Evolutionary conservation across 2,888 invertebrate genomes (phyloP).

Genomic region (Cartodere bifasciata): DNA sequence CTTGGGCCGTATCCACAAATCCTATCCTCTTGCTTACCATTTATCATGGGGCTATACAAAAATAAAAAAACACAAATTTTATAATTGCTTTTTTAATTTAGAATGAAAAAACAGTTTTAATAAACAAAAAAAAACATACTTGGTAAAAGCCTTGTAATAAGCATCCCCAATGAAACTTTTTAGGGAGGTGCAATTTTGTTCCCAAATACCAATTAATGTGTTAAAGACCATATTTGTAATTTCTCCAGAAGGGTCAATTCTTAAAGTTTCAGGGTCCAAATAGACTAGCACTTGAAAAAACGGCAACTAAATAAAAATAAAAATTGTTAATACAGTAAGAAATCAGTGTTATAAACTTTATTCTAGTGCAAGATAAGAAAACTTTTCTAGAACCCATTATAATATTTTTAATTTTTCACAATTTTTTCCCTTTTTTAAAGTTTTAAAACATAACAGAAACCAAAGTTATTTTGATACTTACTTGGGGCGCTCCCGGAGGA

Average conservation of each 20-base stretch:
- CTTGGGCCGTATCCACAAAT: conserved; percentile 63
- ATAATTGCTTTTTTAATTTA: conserved; percentile 3
- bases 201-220: conserved; percentile 52
- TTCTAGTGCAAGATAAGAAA: too few species aligned
- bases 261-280: conserved; percentile 27
- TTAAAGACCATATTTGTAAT: conserved; percentile 45
- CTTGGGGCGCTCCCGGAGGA: conserved; percentile 33
- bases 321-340: too few species aligned
- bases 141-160: conserved; percentile 58
- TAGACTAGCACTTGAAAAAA: conserved; percentile 48
- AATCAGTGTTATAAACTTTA: too few species aligned
- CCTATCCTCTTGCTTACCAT: conserved; percentile 68
- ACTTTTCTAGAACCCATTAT: too few species aligned
- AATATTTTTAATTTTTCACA: background rate
- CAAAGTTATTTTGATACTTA: conserved; percentile 13
- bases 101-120: background rate
- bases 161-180: conserved; percentile 60
- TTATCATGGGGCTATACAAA: conserved; percentile 56
- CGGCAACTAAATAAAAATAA: conserved; percentile 40
- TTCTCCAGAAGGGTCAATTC: conserved; percentile 48
- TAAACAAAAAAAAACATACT: conserved; percentile 32
- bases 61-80: conserved; percentile 6
- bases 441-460: background rate
- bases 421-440: background rate
- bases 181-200: conserved; percentile 53